These are phyloP conservation scores for Orientallactaga bullata DNA, from an alignment of 2,113 vertebrate genomes.

Conservation along the genomic window DNA sequence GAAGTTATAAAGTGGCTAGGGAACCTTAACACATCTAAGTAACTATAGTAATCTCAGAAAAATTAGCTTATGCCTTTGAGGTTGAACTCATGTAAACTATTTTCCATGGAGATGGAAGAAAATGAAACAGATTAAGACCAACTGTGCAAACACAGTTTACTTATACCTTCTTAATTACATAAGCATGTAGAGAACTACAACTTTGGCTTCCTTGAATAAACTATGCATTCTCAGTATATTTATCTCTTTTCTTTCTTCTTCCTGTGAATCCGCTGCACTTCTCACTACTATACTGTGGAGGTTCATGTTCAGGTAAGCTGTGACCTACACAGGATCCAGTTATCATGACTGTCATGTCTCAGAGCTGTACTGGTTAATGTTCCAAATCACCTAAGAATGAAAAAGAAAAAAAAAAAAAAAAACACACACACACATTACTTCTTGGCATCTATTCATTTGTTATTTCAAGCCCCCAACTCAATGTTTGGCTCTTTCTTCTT, in stretches of 20 bases:
- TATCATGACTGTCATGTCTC: neutral
- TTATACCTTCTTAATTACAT: neutral
- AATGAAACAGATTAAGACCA: neutral
- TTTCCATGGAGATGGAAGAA: neutral
- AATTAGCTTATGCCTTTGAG: neutral
- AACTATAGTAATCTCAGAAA: neutral
- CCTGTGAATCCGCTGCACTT: neutral
- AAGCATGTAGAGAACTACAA: too few relatives aligned
- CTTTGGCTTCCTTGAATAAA: neutral
- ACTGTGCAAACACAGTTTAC: neutral
- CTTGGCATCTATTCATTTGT: neutral
- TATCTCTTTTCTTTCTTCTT: neutral
- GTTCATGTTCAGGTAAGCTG: neutral
- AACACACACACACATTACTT: neutral
- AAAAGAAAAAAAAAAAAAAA: accelerated
- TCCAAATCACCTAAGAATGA: neutral
- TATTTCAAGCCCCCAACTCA: neutral
- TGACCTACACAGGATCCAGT: neutral
- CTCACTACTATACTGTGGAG: neutral
- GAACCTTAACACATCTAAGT: neutral
- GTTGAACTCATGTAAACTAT: neutral
- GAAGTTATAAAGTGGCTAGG: too few relatives aligned
- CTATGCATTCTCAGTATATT: neutral
- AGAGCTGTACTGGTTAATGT: neutral
- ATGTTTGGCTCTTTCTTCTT: neutral